Percentiles rank a stretch among this genome's conserved stretches.
phyloP scores from a whole-genome alignment of 2,888 invertebrate genomes.

The Agonopterix arenella region DNA sequence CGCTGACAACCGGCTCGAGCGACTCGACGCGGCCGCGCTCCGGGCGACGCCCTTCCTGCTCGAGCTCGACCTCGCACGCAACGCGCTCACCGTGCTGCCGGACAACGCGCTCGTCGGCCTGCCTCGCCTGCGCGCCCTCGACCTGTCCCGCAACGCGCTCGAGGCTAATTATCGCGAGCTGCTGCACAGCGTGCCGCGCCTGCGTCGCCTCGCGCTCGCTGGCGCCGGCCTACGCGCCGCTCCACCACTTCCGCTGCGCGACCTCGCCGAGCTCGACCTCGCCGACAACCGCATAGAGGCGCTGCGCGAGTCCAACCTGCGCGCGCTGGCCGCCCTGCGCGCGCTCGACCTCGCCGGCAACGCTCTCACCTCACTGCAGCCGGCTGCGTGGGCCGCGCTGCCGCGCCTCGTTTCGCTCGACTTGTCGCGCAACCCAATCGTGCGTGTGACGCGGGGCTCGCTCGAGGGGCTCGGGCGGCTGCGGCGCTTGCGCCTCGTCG shows the following conservation, averaged over 20 bases:
- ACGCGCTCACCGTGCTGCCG: slow-evolving; percentile 85
- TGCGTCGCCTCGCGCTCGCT: slow-evolving; percentile 82
- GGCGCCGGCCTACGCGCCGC: slow-evolving; percentile 81
- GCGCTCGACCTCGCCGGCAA: slow-evolving; percentile 83
- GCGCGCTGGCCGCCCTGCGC: slow-evolving; percentile 80
- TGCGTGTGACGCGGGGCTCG: slow-evolving; percentile 79
- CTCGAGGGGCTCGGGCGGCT: slow-evolving; percentile 81
- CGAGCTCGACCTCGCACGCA: slow-evolving; percentile 83
- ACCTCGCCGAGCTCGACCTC: slow-evolving; percentile 84
- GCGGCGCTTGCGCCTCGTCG: slow-evolving; percentile 81
- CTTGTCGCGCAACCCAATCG: slow-evolving; percentile 86
- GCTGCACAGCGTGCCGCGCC: slow-evolving; percentile 84
- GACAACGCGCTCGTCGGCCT: slow-evolving; percentile 89
- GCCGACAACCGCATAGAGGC: slow-evolving; percentile 83
- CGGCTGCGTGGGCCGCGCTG: slow-evolving; percentile 68
- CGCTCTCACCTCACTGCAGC: slow-evolving; percentile 81
- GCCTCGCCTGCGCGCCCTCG: slow-evolving; percentile 81
- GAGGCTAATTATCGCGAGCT: slow-evolving; percentile 88
- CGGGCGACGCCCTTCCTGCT: slow-evolving; percentile 80
- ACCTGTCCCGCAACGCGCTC: slow-evolving; percentile 84
- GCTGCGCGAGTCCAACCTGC: slow-evolving; percentile 73
- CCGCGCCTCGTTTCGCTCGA: slow-evolving; percentile 82
- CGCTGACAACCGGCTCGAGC: slow-evolving; percentile 85
- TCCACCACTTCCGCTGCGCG: slow-evolving; percentile 79
- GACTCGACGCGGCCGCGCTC: slow-evolving; percentile 88